A percentile compares a stretch with the other conserved stretches of the same genome.
Conservation (phyloP, 2,888 invertebrate species). For the Pomacea canaliculata region DNA sequence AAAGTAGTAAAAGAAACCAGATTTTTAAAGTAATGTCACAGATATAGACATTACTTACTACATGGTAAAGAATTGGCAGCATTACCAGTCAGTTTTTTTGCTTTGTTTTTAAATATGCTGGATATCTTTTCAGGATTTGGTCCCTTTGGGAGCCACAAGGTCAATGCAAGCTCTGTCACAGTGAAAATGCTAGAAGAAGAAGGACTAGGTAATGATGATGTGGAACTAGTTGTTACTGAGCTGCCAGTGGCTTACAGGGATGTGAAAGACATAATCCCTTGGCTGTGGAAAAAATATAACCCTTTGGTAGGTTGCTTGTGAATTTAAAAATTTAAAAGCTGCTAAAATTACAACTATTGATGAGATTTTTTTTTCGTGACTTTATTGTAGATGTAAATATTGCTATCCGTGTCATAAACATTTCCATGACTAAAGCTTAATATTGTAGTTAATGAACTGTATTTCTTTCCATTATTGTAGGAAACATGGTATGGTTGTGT, state of each 20-base stretch:
- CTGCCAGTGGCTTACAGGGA: slow-evolving; percentile 76
- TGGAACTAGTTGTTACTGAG: slow-evolving; percentile 62
- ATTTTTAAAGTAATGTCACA: no score
- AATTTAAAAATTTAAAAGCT: neutral
- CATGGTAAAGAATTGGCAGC: no score
- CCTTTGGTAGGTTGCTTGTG: slow-evolving; percentile 74
- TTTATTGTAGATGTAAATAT: no score
- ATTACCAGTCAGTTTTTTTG: no score
- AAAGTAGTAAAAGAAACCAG: no score
- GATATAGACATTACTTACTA: no score
- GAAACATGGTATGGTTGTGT: no score
- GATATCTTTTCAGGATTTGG: slow-evolving; percentile 80
- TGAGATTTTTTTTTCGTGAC: neutral
- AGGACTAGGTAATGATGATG: slow-evolving; percentile 55
- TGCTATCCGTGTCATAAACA: no score
- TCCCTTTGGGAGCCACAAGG: slow-evolving; percentile 79
- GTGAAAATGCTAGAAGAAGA: slow-evolving; percentile 74
- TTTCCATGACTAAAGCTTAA: no score
- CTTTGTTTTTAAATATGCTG: no score
- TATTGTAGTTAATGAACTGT: no score
- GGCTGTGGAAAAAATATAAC: slow-evolving; percentile 79
- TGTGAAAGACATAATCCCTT: slow-evolving; percentile 77
- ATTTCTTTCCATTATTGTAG: no score
- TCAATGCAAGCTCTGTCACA: slow-evolving; percentile 88
- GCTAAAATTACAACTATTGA: neutral